Percentiles rank a stretch among this genome's conserved stretches.
Conservation (phyloP, 2,888 invertebrate genomes). For the Andrena bicolor region DNA sequence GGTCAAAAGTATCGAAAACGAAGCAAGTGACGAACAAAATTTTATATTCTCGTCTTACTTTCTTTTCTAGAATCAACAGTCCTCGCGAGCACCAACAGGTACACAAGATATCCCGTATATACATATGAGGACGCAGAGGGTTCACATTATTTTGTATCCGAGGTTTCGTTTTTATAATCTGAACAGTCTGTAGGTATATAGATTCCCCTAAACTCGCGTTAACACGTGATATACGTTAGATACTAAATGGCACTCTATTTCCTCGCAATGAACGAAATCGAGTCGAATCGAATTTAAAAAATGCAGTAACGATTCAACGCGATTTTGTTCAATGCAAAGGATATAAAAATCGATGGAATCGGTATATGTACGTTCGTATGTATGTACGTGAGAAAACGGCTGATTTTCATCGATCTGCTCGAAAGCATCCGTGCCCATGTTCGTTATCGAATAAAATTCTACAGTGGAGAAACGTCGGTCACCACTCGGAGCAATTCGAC, state of each 20-base stretch:
- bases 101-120: too few relatives aligned
- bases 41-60: too few relatives aligned
- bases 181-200: background rate
- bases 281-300: constrained; percentile 9
- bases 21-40: too few relatives aligned
- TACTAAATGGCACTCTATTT: constrained; percentile 54
- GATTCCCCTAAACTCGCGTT: background rate
- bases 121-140: too few relatives aligned
- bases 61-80: too few relatives aligned
- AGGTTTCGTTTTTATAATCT: too few relatives aligned
- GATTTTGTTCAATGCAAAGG: background rate
- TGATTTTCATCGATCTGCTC: background rate
- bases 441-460: background rate
- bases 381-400: background rate
- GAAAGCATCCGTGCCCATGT: too few relatives aligned
- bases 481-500: too few relatives aligned
- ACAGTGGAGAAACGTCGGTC: too few relatives aligned
- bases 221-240: constrained; percentile 21
- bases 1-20: too few relatives aligned
- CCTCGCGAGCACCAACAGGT: too few relatives aligned
- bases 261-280: constrained; percentile 1
- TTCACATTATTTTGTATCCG: too few relatives aligned
- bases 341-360: background rate
- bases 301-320: background rate
- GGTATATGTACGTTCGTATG: background rate